Conservation (phyloP, 2,888 invertebrate genomes). For the Salticus scenicus region DNA sequence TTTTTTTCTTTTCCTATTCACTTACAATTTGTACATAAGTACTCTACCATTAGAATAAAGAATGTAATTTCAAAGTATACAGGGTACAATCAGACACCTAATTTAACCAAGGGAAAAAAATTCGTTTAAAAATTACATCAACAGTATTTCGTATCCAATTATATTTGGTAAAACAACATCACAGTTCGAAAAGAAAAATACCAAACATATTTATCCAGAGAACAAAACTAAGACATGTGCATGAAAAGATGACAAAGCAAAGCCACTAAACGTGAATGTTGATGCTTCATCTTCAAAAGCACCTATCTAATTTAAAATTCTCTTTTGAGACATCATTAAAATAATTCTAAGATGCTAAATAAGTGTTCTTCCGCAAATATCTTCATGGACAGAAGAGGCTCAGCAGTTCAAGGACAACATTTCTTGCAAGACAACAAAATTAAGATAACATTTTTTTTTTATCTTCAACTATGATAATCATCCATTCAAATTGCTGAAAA, state of each 20-base stretch:
- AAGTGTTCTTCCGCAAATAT: conserved; percentile 13
- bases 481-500: background rate
- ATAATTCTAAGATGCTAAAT: conserved; percentile 32
- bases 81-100: background rate
- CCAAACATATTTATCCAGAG: background rate
- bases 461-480: background rate
- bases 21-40: background rate
- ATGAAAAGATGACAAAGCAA: conserved; percentile 41
- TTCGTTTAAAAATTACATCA: background rate
- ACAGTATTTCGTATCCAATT: background rate
- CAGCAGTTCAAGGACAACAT: conserved; percentile 2
- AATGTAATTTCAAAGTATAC: background rate
- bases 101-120: background rate
- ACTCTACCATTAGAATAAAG: background rate
- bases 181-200: background rate
- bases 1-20: conserved; percentile 13
- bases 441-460: background rate
- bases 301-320: conserved; percentile 52
- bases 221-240: conserved; percentile 16
- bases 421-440: background rate
- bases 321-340: conserved; percentile 35
- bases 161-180: background rate
- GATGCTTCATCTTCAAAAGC: conserved; percentile 41
- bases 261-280: conserved; percentile 29
- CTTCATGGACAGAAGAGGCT: conserved; percentile 54